Conservation (phyloP, 2,888 invertebrate species). For the Gasteruption jaculator region DNA sequence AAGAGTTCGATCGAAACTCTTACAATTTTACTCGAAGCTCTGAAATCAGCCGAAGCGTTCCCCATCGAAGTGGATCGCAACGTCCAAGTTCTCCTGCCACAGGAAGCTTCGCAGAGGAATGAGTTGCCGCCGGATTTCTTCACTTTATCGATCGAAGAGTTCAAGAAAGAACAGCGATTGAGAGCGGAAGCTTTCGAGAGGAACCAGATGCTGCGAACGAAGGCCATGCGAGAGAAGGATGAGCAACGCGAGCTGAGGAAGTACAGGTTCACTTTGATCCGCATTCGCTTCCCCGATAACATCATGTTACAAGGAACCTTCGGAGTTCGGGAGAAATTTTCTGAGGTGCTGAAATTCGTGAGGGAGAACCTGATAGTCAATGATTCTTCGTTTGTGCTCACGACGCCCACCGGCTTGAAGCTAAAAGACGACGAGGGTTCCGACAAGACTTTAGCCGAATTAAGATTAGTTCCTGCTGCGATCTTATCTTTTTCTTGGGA, state of each 20-base stretch:
- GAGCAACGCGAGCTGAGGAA: slow-evolving; percentile 74
- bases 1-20: slow-evolving; percentile 46
- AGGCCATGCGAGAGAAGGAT: slow-evolving; percentile 92
- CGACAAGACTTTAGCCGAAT: slow-evolving; percentile 71
- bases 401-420: slow-evolving; percentile 64
- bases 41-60: slow-evolving; percentile 76
- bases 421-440: slow-evolving; percentile 57
- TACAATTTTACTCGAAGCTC: slow-evolving; percentile 68
- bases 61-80: slow-evolving; percentile 81
- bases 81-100: slow-evolving; percentile 76
- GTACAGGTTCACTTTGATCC: slow-evolving; percentile 80
- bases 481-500: slow-evolving; percentile 73
- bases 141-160: slow-evolving; percentile 73
- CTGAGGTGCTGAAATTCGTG: slow-evolving; percentile 73
- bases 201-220: slow-evolving; percentile 81
- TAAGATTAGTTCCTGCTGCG: slow-evolving; percentile 77
- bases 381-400: slow-evolving; percentile 67
- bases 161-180: slow-evolving; percentile 77
- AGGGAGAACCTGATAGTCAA: slow-evolving; percentile 69
- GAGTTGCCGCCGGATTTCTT: slow-evolving; percentile 84
- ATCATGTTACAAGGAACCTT: slow-evolving; percentile 85
- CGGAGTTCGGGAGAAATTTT: slow-evolving; percentile 74
- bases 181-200: slow-evolving; percentile 75
- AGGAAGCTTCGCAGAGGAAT: slow-evolving; percentile 64
- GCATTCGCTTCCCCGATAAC: slow-evolving; percentile 86